These are phyloP conservation scores for Spilogale gracilis DNA, from an alignment of 2,113 vertebrate species.

Conservation along the genomic window DNA sequence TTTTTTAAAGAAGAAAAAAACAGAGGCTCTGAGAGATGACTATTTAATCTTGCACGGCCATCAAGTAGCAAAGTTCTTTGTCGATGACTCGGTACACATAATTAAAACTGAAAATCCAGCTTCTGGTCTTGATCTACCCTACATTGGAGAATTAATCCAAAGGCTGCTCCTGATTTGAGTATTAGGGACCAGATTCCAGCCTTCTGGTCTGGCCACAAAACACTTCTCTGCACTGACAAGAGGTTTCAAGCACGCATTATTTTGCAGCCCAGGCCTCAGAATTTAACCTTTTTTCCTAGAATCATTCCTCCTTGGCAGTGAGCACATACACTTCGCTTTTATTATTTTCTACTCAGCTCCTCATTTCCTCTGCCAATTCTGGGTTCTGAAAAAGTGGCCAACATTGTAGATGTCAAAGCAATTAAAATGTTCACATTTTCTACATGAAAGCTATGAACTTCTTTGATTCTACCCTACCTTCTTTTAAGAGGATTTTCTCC, in stretches of 20 bases:
- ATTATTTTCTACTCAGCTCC: conserved; percentile 64
- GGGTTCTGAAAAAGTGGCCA: conserved; percentile 41
- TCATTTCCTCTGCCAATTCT: conserved; percentile 51
- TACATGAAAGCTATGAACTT: background rate
- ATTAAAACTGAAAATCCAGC: conserved; percentile 12
- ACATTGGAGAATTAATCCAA: background rate
- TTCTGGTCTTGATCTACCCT: background rate
- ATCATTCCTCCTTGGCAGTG: conserved; percentile 57
- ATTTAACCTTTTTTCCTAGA: conserved; percentile 46
- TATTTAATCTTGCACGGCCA: background rate
- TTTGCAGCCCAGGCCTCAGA: conserved; percentile 11
- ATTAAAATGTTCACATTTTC: background rate
- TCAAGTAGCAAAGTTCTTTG: background rate
- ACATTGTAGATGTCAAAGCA: background rate
- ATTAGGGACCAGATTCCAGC: background rate
- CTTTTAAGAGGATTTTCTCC: background rate
- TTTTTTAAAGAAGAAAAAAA: background rate
- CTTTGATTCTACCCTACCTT: background rate
- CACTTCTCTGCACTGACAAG: background rate
- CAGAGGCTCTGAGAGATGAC: background rate
- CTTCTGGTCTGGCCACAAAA: background rate
- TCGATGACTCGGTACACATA: background rate
- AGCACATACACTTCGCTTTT: conserved; percentile 32
- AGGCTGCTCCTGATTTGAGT: background rate
- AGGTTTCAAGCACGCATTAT: background rate